Evolutionary conservation across 2,888 invertebrate species (phyloP), one percentile per base, ranked within the genome.

Genomic region (Alentia gelatinosa): DNA sequence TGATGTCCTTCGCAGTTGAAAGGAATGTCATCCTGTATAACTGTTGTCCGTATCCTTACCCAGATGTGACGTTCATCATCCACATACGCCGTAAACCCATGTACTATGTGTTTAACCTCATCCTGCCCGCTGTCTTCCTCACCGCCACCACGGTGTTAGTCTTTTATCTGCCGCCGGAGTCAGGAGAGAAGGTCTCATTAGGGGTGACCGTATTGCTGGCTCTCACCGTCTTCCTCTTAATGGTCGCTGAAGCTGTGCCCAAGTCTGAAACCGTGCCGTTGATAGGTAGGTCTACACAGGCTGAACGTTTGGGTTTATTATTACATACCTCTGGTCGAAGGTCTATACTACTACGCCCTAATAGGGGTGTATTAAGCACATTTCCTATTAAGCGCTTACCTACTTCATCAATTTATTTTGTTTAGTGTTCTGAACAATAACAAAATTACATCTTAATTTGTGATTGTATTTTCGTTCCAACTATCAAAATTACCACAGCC

Each of bases 191-290:
- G 50, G 56, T 91, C 19, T 89, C 89, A 19, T 83, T 91, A 0
- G 79, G 74, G 19, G 91, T 92, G 42, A 92, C 92, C 0, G 75
- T 91, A 12, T 75, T 92, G 30, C 84, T 92, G 30, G 91, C 91
- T 30, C 83, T 91, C 37, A 90, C 89, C 0, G 92, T 92, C 42
- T 92, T 92, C 89, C 56, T 92, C 47, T 74, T 92, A 19, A 40
- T 92, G 30, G 90, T 92, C 0, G 92, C 92, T 9, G 92, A 92
- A n/a, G 39, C 75, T 3, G 90, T 90, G 90, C 92, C 92, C 9
- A 91, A 92, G 40, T 90, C 91, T 1, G 91, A 92, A 40, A 83
- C 84, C 26, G 88, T 92, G 0, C 92, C 92, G 7, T 15, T 90
- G 0, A 88, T 92, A 83, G 91, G 92, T 92, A 89, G 56, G 91